Conservation (phyloP, 37 sponge, comb jelly and placozoan species). For the Chondrosia reniformis region DNA sequence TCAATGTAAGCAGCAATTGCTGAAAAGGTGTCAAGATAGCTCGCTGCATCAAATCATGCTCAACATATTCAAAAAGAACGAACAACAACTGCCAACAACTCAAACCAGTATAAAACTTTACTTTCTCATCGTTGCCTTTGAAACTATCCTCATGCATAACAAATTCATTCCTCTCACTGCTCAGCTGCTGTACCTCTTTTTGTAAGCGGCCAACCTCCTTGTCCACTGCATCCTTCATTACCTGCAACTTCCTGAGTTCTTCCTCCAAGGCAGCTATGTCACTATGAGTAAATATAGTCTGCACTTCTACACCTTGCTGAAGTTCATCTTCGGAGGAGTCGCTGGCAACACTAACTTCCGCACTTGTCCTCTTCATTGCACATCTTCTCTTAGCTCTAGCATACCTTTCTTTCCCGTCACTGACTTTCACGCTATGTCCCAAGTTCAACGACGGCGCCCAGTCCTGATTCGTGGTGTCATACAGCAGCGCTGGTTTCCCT, state of each 20-base stretch:
- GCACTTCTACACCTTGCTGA: neutral
- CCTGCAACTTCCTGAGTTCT: neutral
- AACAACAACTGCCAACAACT: neutral
- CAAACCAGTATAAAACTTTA: constrained; percentile 29
- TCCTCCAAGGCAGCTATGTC: neutral
- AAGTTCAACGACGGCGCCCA: no score
- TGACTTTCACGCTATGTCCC: no score
- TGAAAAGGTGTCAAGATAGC: constrained; percentile 26
- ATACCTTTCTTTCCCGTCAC: neutral
- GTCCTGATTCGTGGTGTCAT: no score
- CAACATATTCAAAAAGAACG: neutral
- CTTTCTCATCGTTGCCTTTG: neutral
- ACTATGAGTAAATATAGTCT: neutral
- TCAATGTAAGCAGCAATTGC: constrained; percentile 22
- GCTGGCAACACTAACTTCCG: neutral
- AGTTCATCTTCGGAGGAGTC: neutral
- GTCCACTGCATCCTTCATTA: neutral
- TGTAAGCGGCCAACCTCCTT: neutral
- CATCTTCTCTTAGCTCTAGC: neutral
- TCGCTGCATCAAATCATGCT: neutral
- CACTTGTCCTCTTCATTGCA: neutral
- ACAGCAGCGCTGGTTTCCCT: no score
- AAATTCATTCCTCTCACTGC: neutral
- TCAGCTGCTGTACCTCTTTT: neutral
- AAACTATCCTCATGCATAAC: neutral